These are phyloP conservation scores for Maniola jurtina DNA, from an alignment of 1,140 invertebrate genomes.

Conservation along the genomic window DNA sequence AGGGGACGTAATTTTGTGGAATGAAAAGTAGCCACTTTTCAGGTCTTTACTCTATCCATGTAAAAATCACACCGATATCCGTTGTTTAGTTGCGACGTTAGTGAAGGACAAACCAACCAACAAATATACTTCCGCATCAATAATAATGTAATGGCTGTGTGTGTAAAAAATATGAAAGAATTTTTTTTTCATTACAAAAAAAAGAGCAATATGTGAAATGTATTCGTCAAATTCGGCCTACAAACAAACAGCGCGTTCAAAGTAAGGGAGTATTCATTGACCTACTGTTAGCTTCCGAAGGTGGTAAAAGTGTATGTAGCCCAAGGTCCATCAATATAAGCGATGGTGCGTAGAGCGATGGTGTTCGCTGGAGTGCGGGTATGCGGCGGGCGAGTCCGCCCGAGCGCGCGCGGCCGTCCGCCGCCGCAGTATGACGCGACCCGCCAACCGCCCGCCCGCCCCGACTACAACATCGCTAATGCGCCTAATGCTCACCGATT, in stretches of 20 bases:
- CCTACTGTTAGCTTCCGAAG: conserved; percentile 27
- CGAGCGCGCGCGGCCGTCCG: conserved; percentile 33
- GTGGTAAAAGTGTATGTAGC: conserved; percentile 61
- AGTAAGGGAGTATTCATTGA: conserved; percentile 19
- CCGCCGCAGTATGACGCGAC: conserved; percentile 69
- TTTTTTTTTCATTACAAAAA: too few species aligned
- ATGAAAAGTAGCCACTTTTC: too few species aligned
- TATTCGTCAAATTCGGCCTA: conserved; percentile 2
- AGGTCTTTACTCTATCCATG: too few species aligned
- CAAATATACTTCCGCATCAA: too few species aligned
- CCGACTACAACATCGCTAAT: conserved; percentile 38
- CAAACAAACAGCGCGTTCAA: conserved; percentile 16
- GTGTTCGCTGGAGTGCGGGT: conserved; percentile 50
- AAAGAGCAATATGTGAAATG: conserved; percentile 6
- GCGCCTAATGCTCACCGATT: conserved; percentile 41
- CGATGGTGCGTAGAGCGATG: conserved; percentile 51
- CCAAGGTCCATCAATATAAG: conserved; percentile 60
- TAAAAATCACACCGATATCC: too few species aligned
- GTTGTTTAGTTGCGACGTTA: too few species aligned
- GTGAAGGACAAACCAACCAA: too few species aligned
- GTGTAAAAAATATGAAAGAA: too few species aligned
- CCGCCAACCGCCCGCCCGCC: conserved; percentile 55
- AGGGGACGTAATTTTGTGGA: too few species aligned
- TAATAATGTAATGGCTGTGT: too few species aligned
- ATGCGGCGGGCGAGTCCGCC: conserved; percentile 44